A percentile compares a stretch with the other conserved stretches of the same genome.
phyloP scores from a whole-genome alignment of 2,113 vertebrate genomes.

The Corvus hawaiiensis region DNA sequence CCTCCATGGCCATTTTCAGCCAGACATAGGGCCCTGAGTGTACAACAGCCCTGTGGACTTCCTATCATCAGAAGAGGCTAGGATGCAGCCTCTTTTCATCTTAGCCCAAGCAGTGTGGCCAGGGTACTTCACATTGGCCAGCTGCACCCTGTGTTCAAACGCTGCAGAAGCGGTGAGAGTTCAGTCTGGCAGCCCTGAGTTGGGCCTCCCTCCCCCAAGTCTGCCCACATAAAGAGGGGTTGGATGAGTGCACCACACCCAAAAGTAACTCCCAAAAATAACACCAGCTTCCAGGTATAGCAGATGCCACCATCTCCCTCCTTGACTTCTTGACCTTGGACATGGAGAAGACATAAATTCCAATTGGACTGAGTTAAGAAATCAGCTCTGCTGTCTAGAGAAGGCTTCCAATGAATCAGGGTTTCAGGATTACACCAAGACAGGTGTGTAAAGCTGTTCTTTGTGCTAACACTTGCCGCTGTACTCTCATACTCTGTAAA shows the following conservation, averaged over 20 bases:
- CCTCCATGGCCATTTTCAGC: background rate
- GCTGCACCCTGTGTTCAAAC: background rate
- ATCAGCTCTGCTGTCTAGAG: background rate
- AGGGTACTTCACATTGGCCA: background rate
- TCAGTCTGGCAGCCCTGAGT: background rate
- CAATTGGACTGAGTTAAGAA: background rate
- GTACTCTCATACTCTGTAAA: background rate
- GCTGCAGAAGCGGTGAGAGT: background rate
- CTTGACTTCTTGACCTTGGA: background rate
- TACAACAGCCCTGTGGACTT: accelerated
- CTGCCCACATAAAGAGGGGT: background rate
- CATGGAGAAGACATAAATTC: background rate
- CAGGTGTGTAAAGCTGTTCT: background rate
- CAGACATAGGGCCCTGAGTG: accelerated
- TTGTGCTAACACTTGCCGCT: background rate
- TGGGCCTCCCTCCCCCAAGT: background rate
- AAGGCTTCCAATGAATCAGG: background rate
- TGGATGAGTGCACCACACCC: background rate
- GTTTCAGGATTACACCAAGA: background rate
- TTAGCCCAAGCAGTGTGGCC: background rate
- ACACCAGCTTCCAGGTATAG: background rate
- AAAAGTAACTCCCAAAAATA: background rate
- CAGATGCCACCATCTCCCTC: background rate
- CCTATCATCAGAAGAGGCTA: background rate
- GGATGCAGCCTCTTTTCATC: background rate